Evolutionary conservation across 2,113 vertebrate genomes (phyloP).

Genomic region (Rhea americana): DNA sequence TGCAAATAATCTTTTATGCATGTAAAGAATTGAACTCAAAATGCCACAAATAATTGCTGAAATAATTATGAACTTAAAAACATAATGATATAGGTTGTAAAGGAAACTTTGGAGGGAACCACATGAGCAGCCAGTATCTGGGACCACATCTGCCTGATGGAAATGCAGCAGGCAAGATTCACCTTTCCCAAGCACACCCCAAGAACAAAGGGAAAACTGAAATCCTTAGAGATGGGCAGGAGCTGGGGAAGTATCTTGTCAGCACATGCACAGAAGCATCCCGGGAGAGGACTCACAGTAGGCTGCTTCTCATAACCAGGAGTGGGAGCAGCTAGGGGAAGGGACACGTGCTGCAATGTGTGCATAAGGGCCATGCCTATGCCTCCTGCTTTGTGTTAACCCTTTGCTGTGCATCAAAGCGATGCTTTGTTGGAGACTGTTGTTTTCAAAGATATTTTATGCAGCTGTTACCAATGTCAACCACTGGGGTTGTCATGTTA

Average conservation of each 20-base stretch:
- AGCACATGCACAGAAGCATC: not conserved
- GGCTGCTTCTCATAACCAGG: not conserved
- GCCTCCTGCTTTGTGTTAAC: not conserved
- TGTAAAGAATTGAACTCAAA: constrained; percentile 16
- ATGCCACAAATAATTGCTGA: constrained; percentile 22
- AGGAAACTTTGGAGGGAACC: not conserved
- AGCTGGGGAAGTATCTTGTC: not conserved
- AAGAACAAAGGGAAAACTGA: constrained; percentile 19
- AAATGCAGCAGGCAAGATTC: constrained; percentile 13
- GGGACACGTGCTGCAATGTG: not conserved
- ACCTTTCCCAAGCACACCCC: not conserved
- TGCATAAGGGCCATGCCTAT: no score
- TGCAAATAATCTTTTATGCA: not conserved
- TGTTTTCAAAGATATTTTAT: not conserved
- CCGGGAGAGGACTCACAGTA: not conserved
- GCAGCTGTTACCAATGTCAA: not conserved
- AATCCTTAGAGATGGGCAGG: not conserved
- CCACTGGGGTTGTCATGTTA: not conserved
- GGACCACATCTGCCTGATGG: not conserved
- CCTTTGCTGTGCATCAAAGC: not conserved
- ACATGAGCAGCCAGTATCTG: not conserved
- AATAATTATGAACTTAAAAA: constrained; percentile 33
- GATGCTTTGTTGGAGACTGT: not conserved
- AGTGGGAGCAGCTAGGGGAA: not conserved
- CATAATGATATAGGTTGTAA: not conserved